A percentile compares a stretch with the other conserved stretches of the same genome.
Conservation (phyloP, 2,888 invertebrate species). For the Colostygia pectinataria region DNA sequence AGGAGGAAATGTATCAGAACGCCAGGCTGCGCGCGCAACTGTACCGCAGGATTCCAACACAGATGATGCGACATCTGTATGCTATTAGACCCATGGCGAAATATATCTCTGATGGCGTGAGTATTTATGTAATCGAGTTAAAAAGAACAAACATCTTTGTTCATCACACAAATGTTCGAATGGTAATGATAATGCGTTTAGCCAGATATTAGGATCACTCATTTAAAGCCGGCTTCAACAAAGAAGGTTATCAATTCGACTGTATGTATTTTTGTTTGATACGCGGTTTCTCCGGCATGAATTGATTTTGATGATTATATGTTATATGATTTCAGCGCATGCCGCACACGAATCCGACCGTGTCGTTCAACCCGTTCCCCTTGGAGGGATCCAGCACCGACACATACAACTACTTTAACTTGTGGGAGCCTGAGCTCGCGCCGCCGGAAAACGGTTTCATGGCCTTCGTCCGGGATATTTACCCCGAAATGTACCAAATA, state of each 20-base stretch:
- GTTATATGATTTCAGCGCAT: conserved; percentile 16
- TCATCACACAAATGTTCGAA: neutral
- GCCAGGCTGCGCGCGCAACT: conserved; percentile 33
- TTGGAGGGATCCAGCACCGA: conserved; percentile 1
- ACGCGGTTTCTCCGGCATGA: too few species aligned
- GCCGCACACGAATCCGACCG: neutral
- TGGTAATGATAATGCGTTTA: too few species aligned
- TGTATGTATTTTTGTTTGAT: too few species aligned
- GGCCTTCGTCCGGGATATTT: conserved; percentile 6
- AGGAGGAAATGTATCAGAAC: conserved; percentile 33
- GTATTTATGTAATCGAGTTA: too few species aligned
- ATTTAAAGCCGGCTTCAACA: too few species aligned
- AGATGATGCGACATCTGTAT: conserved; percentile 53
- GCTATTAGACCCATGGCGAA: conserved; percentile 49
- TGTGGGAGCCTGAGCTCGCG: neutral
- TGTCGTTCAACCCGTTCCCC: conserved; percentile 28
- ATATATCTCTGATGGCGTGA: conserved; percentile 53
- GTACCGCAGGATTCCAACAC: conserved; percentile 44
- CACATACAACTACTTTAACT: conserved; percentile 9
- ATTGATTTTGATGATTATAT: neutral
- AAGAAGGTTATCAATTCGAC: too few species aligned
- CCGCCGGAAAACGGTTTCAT: neutral
- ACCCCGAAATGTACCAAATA: conserved; percentile 14
- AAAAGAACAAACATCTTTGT: too few species aligned
- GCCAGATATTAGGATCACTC: too few species aligned